Percentiles rank a stretch among this genome's conserved stretches.
Evolutionary conservation across 2,113 vertebrate genomes (phyloP).

Genomic region (Arvicanthis niloticus): DNA sequence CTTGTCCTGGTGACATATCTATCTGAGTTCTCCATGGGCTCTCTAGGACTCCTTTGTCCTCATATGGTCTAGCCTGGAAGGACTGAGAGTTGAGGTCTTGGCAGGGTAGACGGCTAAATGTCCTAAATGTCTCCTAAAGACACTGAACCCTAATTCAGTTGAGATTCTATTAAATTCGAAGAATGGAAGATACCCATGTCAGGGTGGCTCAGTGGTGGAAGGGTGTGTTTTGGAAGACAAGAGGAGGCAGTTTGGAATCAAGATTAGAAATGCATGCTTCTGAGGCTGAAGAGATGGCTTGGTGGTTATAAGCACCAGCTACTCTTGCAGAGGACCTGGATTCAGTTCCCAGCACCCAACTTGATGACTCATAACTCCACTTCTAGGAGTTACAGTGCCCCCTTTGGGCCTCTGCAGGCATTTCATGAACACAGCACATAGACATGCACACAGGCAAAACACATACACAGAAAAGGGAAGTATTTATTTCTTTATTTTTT

Average conservation of each 20-base stretch:
- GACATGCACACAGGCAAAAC: background rate
- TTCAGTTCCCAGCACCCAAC: background rate
- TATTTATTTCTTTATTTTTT: background rate
- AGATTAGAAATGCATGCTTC: background rate
- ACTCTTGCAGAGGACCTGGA: background rate
- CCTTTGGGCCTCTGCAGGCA: no score
- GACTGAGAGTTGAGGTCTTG: accelerated
- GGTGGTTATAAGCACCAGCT: background rate
- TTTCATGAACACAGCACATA: background rate
- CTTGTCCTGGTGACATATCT: accelerated
- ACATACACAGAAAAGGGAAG: background rate
- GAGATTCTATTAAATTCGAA: background rate
- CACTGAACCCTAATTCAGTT: background rate
- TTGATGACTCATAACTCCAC: background rate
- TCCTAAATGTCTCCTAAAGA: background rate
- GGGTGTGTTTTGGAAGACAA: background rate
- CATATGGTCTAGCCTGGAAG: background rate
- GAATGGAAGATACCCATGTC: no score
- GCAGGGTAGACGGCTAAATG: background rate
- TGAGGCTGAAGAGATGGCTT: background rate
- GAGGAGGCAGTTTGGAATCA: background rate
- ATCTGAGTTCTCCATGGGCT: background rate
- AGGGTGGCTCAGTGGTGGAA: background rate
- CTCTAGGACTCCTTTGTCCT: background rate
- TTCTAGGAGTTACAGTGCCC: background rate